Conservation (phyloP, 2,113 vertebrate genomes). For the Corynorhinus townsendii region DNA sequence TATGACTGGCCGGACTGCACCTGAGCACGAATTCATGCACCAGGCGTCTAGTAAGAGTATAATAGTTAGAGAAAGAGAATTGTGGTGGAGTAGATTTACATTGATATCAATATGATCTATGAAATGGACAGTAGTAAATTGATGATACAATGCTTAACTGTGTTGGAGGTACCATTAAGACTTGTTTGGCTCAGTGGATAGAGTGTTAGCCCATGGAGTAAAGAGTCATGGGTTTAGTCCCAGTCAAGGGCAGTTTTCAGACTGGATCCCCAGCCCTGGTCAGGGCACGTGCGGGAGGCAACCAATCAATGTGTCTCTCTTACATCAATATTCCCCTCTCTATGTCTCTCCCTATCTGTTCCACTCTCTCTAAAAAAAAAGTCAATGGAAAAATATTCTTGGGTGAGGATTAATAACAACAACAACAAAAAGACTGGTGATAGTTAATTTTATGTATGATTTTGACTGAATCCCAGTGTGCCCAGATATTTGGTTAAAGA, state of each 20-base stretch:
- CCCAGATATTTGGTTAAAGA: not conserved
- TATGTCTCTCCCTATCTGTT: too few relatives aligned
- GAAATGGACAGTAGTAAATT: not conserved
- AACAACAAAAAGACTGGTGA: not conserved
- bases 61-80: not conserved
- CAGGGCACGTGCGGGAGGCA: too few relatives aligned
- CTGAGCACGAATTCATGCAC: not conserved
- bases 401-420: too few relatives aligned
- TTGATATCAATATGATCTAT: not conserved
- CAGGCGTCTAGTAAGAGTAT: not conserved
- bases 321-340: too few relatives aligned
- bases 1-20: too few relatives aligned
- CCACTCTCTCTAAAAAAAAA: too few relatives aligned
- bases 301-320: too few relatives aligned
- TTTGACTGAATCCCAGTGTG: not conserved
- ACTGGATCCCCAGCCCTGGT: too few relatives aligned
- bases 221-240: too few relatives aligned
- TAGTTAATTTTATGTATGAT: not conserved
- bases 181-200: not conserved
- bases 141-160: not conserved
- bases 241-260: too few relatives aligned
- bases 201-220: too few relatives aligned
- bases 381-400: too few relatives aligned
- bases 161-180: not conserved
- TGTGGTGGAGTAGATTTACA: not conserved